phyloP scores from a whole-genome alignment of 1,140 invertebrate species.

The Tribolium madens region DNA sequence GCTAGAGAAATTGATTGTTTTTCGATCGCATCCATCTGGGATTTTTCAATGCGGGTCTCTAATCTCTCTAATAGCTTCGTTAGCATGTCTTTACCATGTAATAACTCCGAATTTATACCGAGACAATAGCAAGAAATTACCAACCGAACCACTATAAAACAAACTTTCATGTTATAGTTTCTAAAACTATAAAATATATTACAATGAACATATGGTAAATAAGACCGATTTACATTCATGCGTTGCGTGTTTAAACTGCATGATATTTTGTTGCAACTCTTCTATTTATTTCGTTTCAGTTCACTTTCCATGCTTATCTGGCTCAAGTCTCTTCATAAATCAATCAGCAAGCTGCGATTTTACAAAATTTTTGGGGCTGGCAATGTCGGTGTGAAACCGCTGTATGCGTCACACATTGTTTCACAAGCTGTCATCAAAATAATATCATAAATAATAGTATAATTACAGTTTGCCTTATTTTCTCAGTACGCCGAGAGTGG shows the following conservation, averaged over 20 bases:
- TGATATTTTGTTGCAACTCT: slow-evolving; percentile 42
- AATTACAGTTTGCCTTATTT: slow-evolving; percentile 33
- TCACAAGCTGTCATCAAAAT: slow-evolving; percentile 24
- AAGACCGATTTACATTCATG: slow-evolving; percentile 45
- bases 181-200: slow-evolving; percentile 45
- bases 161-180: slow-evolving; percentile 46
- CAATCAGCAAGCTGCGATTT: slow-evolving; percentile 1
- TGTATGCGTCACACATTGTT: background rate
- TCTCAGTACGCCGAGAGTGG: slow-evolving; percentile 20
- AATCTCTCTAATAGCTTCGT: slow-evolving; percentile 27
- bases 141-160: slow-evolving; percentile 30
- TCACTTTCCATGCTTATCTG: slow-evolving; percentile 43
- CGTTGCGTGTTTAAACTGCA: slow-evolving; percentile 42
- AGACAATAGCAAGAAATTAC: slow-evolving; percentile 40
- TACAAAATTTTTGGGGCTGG: background rate
- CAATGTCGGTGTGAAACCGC: background rate
- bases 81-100: slow-evolving; percentile 20
- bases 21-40: background rate
- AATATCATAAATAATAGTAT: slow-evolving; percentile 25
- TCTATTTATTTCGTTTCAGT: slow-evolving; percentile 42
- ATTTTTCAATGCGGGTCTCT: slow-evolving; percentile 3
- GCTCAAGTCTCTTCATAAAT: background rate
- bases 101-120: slow-evolving; percentile 36
- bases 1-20: slow-evolving; percentile 1
- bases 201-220: slow-evolving; percentile 46